These are phyloP conservation scores for Hylomyscus alleni DNA, from an alignment of 2,797 vertebrate species.

Conservation along the genomic window DNA sequence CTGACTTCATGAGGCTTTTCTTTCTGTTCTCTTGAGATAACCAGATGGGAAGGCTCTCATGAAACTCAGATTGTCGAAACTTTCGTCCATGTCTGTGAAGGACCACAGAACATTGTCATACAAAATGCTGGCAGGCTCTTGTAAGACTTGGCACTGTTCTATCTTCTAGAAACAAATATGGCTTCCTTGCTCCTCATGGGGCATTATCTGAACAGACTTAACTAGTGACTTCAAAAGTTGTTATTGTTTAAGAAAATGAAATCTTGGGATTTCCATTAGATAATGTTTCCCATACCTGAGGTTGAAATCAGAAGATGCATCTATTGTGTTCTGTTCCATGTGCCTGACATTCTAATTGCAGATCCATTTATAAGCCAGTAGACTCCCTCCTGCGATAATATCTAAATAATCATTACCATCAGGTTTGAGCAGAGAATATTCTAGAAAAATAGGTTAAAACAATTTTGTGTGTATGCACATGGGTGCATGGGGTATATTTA, in stretches of 20 bases:
- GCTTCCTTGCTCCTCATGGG: not conserved
- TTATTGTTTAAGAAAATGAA: not conserved
- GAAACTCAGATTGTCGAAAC: not conserved
- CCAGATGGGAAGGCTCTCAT: slow-evolving; percentile 13
- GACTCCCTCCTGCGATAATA: not conserved
- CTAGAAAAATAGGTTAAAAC: not conserved
- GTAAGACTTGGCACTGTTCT: not conserved
- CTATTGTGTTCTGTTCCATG: not conserved
- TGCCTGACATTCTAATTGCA: not conserved
- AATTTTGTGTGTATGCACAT: not conserved
- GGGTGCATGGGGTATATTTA: not conserved
- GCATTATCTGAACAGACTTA: not conserved
- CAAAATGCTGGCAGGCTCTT: not conserved
- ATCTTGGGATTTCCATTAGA: not conserved
- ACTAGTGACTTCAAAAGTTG: not conserved
- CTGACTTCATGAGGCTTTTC: slow-evolving; percentile 58
- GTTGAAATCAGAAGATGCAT: not conserved
- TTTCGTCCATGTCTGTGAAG: not conserved
- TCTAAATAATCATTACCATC: not conserved
- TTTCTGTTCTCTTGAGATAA: slow-evolving; percentile 71
- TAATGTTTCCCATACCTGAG: not conserved
- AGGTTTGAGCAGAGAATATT: not conserved
- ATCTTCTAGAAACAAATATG: not conserved
- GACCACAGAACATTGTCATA: not conserved
- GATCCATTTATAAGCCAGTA: not conserved